Evolutionary conservation across 2,113 vertebrate species (phyloP).

Genomic region (Serilophus lunatus): DNA sequence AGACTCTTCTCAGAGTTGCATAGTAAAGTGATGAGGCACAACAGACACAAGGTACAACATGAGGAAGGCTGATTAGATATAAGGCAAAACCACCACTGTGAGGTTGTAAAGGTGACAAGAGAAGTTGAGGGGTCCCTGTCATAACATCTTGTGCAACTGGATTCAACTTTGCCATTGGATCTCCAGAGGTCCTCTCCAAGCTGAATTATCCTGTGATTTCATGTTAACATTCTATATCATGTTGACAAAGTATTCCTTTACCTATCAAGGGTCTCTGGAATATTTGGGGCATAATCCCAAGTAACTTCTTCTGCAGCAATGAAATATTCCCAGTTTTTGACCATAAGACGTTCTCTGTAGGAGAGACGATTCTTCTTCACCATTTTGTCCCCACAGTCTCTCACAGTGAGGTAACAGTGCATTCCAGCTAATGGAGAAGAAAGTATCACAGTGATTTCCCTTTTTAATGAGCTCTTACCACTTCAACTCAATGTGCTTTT

Average conservation of each 20-base stretch:
- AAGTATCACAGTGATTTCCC: background rate
- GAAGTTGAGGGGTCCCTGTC: background rate
- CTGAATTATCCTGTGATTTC: background rate
- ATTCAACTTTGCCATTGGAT: background rate
- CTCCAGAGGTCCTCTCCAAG: background rate
- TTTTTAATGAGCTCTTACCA: background rate
- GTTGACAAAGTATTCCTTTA: conserved; percentile 48
- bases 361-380: conserved; percentile 68
- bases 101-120: background rate
- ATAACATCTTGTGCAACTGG: background rate
- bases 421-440: conserved; percentile 77
- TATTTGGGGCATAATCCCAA: conserved; percentile 88
- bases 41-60: background rate
- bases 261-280: conserved; percentile 78
- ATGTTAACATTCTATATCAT: background rate
- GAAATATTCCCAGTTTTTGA: conserved; percentile 86
- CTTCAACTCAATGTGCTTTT: background rate
- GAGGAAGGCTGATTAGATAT: background rate
- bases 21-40: background rate
- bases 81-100: background rate
- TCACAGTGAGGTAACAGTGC: conserved; percentile 80
- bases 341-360: conserved; percentile 65
- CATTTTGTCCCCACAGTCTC: conserved; percentile 72
- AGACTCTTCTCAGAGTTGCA: background rate
- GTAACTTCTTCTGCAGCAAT: conserved; percentile 90